Percentiles rank a stretch among this genome's conserved stretches.
Evolutionary conservation across 1,140 invertebrate species (phyloP).

Genomic region (Spodoptera frugiperda): DNA sequence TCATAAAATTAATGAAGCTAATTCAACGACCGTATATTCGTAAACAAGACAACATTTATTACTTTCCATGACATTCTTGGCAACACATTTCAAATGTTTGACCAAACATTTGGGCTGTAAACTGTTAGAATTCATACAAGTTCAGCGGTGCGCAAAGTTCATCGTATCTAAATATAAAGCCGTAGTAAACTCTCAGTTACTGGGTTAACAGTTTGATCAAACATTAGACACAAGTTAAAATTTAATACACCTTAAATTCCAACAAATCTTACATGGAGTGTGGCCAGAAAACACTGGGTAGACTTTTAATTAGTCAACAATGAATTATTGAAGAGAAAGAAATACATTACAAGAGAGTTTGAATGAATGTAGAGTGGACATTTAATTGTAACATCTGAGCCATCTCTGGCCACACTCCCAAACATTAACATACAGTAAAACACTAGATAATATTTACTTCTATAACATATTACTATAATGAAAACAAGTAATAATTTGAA

Average conservation of each 20-base stretch:
- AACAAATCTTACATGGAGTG: background rate
- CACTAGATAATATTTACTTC: slow-evolving; percentile 32
- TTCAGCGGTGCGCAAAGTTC: slow-evolving; percentile 27
- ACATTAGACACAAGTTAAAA: slow-evolving; percentile 36
- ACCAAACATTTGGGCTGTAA: slow-evolving; percentile 44
- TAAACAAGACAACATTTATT: slow-evolving; percentile 37
- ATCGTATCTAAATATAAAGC: background rate
- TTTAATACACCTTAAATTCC: slow-evolving; percentile 24
- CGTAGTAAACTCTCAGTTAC: slow-evolving; percentile 4
- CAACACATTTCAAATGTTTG: slow-evolving; percentile 47
- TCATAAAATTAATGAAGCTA: background rate
- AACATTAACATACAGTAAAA: slow-evolving; percentile 21
- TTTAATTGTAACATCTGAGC: background rate
- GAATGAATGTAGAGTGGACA: too few species aligned
- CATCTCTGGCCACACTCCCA: slow-evolving; percentile 17
- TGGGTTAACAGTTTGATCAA: slow-evolving; percentile 34
- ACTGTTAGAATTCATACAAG: background rate
- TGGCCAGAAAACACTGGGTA: background rate
- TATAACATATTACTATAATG: slow-evolving; percentile 33
- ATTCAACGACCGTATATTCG: too few species aligned
- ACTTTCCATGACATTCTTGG: slow-evolving; percentile 35
- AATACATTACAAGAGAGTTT: too few species aligned
- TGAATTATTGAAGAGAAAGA: too few species aligned
- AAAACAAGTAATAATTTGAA: slow-evolving; percentile 36
- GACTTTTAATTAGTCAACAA: too few species aligned